Evolutionary conservation across 2,113 vertebrate species (phyloP), one percentile per base, ranked within the genome.

Genomic region (Siniperca knerii): DNA sequence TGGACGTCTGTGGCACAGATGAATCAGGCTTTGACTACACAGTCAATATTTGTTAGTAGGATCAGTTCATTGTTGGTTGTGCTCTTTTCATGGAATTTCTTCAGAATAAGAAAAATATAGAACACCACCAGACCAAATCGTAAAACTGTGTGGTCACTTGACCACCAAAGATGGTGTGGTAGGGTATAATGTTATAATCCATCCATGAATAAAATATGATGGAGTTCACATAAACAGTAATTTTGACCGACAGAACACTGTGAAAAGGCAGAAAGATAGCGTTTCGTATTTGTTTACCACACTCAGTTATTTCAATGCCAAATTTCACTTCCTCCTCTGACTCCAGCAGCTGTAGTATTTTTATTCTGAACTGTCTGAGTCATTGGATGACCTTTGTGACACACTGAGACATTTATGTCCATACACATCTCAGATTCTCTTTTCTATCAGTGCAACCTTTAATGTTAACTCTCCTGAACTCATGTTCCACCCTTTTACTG

Each of bases 301-400:
- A 15, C 23, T 62, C 74, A 18, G 42, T 48, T 54, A 79, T 82
- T 57, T 40, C 16, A 54, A 13, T 35, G 21, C 70, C 54, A 64
- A 18, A 29, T 77, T 69, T 77, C 29, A 80, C 57, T 82, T 83
- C 83, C 77, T 40, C 23, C 12, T 84, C 57, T 60, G 37, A 72
- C 79, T 57, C 23, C 57, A 74, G 48, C 42, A 9, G 44, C 48
- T 79, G 50, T 65, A 50, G 72, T 83, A 65, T 75, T 80, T 80
- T 81, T 75, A 65, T 21, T 69, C 42, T 40, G 4, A 46, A n/a
- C 50, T 40, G 48, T 70, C 76, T 84, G 82, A 86, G 81, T 88
- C 84, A 89, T 1, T 4, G 72, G 72, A 52, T 29, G 40, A 57
- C 68, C 69, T 87, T 18, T 62, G 25, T 79, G 83, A 79, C 74